A percentile compares a stretch with the other conserved stretches of the same genome.
phyloP scores from a whole-genome alignment of 2,888 invertebrate species.

The Xylophagus ater region DNA sequence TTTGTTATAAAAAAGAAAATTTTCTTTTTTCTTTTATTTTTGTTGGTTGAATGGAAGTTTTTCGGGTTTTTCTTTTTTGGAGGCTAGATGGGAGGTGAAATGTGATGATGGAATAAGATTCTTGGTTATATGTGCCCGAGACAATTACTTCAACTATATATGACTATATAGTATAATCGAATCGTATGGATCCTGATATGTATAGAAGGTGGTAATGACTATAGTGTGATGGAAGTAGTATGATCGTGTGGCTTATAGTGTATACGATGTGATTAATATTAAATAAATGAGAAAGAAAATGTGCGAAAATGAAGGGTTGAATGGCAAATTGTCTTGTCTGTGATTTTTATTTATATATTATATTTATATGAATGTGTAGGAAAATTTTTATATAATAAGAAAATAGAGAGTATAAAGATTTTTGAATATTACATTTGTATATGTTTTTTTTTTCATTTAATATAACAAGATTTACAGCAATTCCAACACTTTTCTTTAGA shows the following conservation, averaged over 20 bases:
- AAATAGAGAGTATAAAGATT: no score
- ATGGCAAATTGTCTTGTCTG: slow-evolving; percentile 19
- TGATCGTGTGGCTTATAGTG: slow-evolving; percentile 12
- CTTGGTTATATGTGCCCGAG: slow-evolving; percentile 8
- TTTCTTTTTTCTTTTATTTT: no score
- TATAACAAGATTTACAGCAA: no score
- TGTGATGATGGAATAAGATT: no score
- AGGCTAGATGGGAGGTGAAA: no score
- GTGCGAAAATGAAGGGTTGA: slow-evolving; percentile 19
- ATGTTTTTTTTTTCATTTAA: no score
- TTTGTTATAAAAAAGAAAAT: no score
- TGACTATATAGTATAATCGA: slow-evolving; percentile 11
- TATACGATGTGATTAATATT: slow-evolving; percentile 19
- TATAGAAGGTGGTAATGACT: neutral
- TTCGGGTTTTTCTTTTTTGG: no score
- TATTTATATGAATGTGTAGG: slow-evolving; percentile 14
- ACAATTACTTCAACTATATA: slow-evolving; percentile 17
- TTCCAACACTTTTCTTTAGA: no score
- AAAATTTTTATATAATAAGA: no score
- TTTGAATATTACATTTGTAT: no score
- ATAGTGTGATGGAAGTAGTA: slow-evolving; percentile 9
- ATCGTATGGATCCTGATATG: neutral
- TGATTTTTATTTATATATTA: slow-evolving; percentile 18
- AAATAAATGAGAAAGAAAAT: slow-evolving; percentile 18
- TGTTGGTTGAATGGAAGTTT: no score